Conservation (phyloP, 1,140 invertebrate species). For the Conus ventricosus region DNA sequence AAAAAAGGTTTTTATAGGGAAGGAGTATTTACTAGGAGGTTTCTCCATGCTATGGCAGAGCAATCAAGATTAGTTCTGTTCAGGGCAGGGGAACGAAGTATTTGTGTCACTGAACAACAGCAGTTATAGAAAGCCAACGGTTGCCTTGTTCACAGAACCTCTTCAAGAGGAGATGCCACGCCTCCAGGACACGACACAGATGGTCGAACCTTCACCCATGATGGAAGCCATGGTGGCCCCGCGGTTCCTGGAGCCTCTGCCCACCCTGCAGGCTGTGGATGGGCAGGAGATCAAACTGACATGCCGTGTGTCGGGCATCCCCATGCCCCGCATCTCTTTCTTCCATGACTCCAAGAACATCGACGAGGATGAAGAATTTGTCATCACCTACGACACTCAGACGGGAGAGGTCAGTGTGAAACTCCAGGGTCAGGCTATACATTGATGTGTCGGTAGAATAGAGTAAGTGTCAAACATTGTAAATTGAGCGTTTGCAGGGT, state of each 20-base stretch:
- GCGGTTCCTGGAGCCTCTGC: conserved; percentile 62
- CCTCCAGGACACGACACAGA: conserved; percentile 44
- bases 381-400: conserved; percentile 71
- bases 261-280: conserved; percentile 63
- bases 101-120: no score
- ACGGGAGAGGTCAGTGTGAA: conserved; percentile 63
- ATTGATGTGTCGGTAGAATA: background rate
- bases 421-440: background rate
- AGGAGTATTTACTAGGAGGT: no score
- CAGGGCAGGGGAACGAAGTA: no score
- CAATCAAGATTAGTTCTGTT: no score
- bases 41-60: no score
- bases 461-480: background rate
- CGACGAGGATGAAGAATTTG: conserved; percentile 73
- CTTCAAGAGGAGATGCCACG: conserved; percentile 57
- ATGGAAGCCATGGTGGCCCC: conserved; percentile 69
- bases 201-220: conserved; percentile 55
- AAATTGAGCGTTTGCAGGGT: no score
- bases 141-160: conserved; percentile 57
- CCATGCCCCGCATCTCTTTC: conserved; percentile 70
- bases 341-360: conserved; percentile 73
- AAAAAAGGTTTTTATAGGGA: no score
- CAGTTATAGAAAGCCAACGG: background rate
- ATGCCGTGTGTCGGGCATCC: conserved; percentile 69
- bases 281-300: conserved; percentile 68